A percentile compares a stretch with the other conserved stretches of the same genome.
Evolutionary conservation across 2,888 invertebrate species (phyloP).

Genomic region (Philaethria dido): DNA sequence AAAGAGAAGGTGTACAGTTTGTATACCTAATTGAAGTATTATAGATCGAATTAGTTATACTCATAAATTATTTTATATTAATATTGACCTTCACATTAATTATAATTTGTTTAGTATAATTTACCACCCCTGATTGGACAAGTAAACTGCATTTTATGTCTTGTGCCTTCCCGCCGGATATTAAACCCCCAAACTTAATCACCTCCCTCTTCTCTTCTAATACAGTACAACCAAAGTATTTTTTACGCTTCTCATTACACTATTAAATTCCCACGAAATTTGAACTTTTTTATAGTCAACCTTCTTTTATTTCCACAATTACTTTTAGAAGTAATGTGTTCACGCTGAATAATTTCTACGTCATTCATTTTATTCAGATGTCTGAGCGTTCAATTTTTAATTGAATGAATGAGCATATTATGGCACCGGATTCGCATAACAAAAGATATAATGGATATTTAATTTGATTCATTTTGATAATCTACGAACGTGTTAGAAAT

Average conservation of each 20-base stretch:
- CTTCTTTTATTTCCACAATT: slow-evolving; percentile 69
- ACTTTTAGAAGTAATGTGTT: slow-evolving; percentile 76
- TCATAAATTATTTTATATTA: too few species aligned
- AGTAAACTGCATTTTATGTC: slow-evolving; percentile 69
- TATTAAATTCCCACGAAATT: slow-evolving; percentile 75
- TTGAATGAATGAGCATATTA: slow-evolving; percentile 60
- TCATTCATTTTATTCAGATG: slow-evolving; percentile 51
- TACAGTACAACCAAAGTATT: slow-evolving; percentile 68
- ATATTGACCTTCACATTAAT: background rate
- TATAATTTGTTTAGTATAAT: background rate
- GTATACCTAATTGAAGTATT: too few species aligned
- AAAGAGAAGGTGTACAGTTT: background rate
- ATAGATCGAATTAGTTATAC: too few species aligned
- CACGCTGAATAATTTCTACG: slow-evolving; percentile 78
- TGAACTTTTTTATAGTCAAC: slow-evolving; percentile 57
- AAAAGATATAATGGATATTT: slow-evolving; percentile 63
- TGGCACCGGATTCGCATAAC: slow-evolving; percentile 51
- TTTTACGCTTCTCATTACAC: slow-evolving; percentile 75
- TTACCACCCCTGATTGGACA: slow-evolving; percentile 44
- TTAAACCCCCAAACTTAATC: slow-evolving; percentile 77
- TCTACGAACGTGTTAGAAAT: slow-evolving; percentile 48
- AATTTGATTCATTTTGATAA: slow-evolving; percentile 54
- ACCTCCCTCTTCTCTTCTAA: slow-evolving; percentile 70
- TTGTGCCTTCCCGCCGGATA: slow-evolving; percentile 77
- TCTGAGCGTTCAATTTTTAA: slow-evolving; percentile 58